Evolutionary conservation across 2,888 invertebrate species (phyloP), one percentile per base, ranked within the genome.

Genomic region (Macrophya annulata): DNA sequence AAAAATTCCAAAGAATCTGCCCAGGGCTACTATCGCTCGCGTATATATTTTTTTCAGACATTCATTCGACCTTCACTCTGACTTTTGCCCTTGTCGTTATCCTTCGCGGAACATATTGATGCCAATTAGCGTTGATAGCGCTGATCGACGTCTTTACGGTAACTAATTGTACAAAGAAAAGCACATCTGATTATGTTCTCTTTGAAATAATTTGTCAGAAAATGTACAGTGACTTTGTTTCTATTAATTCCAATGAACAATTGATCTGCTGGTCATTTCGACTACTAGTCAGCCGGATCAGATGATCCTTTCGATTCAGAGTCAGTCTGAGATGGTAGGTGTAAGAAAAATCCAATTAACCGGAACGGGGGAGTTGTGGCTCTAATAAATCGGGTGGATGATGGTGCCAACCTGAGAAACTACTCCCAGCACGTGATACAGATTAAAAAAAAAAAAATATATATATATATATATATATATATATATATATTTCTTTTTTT

Each of bases 381-480:
- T 68, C 71, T 83, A 68, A 83, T 83, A 83, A 83, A 83, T 83
- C 83, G 83, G 68, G 12, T 21, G 71, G 83, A 83, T 83, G 83
- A 83, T 83, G 68, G 51, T 83, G 83, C 83, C 83, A 65, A 48
- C n/a, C 71, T 68, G 83, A 83, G 83, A 83, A 83, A 83, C 83
- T 83, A 83, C 83, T 25, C 81, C n/a, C 10, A 55, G 85, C 85
- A 85, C 87, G 86, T 86, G 86, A 87, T 86, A 86, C 85, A 84
- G 87, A 88, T 88, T 87, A 88, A 86, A 87, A 87, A 84, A 76
- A 84, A 85, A n/a, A n/a, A n/a, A n/a, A n/a, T n/a, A n/a, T n/a
- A n/a, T n/a, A n/a, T n/a, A n/a, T n/a, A n/a, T n/a, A n/a, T n/a
- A n/a, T n/a, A n/a, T n/a, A n/a, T n/a, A n/a, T n/a, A n/a, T n/a